phyloP scores from a whole-genome alignment of 2,113 vertebrate species.

The Stomatorhinus ivindoensis region DNA sequence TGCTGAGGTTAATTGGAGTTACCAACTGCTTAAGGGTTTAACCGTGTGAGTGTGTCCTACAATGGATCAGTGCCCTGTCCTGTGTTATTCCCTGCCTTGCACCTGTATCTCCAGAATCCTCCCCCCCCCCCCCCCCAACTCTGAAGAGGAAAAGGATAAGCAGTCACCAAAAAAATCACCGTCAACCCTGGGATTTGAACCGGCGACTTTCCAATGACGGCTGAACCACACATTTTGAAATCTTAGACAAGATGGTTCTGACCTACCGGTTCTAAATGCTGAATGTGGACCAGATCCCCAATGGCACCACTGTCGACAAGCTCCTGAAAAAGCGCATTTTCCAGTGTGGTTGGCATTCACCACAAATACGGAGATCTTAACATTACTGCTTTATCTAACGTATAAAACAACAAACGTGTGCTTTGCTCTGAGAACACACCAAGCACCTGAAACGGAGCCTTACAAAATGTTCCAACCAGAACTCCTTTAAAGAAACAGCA shows the following conservation, averaged over 20 bases:
- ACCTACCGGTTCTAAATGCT: constrained; percentile 71
- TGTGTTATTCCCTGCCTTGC: not conserved
- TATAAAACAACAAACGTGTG: not conserved
- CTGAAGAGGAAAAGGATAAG: not conserved
- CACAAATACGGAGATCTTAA: not conserved
- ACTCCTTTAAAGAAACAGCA: not conserved
- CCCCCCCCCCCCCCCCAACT: not conserved
- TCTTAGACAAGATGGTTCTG: not conserved
- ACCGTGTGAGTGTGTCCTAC: not conserved
- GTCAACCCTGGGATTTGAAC: not conserved
- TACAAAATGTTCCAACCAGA: not conserved
- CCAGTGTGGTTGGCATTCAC: not conserved
- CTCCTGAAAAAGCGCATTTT: constrained; percentile 42
- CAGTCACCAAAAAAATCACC: not conserved
- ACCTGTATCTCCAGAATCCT: not conserved
- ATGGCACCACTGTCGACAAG: constrained; percentile 60
- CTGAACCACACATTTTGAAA: not conserved
- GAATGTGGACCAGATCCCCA: constrained; percentile 72
- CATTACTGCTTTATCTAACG: not conserved
- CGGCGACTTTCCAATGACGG: not conserved
- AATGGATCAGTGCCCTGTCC: not conserved
- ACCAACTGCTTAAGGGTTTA: not conserved
- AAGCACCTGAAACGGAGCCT: not conserved
- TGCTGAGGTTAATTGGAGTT: not conserved
- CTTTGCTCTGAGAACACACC: not conserved